Evolutionary conservation across 2,113 vertebrate species (phyloP), one percentile per base, ranked within the genome.

Genomic region (Ploceus nigricollis): DNA sequence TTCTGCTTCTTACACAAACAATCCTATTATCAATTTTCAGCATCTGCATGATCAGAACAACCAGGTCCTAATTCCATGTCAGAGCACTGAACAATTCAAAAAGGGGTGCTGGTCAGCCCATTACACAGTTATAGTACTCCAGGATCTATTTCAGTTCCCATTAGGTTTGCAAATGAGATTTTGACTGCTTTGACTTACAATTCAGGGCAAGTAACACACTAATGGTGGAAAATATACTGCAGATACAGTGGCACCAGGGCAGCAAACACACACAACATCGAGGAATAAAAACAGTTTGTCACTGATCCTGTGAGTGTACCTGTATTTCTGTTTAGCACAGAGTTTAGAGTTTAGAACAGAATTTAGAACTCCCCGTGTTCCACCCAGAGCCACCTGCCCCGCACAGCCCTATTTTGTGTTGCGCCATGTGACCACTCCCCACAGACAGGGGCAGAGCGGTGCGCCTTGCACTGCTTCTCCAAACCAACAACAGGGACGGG

Each of bases 41-140:
- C 44, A 65, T 72, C 63, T 42, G 45, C n/a, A 39, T 20, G 33
- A 93, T 71, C 70, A 48, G 48, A 94, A 87, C 0, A 1, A 69
- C 45, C 31, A 30, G 24, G 6, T 69, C 17, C 42, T 65, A 50
- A 44, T 91, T 77, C 65, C 48, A 50, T 13, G 18, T 82, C 57
- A 95, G 44, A 84, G 53, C 44, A 66, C 35, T 70, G 56, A 72
- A 57, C 56, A 91, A 73, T 17, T 37, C 15, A 39, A 68, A 89
- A 68, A 5, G 0, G 0, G 0, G 39, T 33, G 20, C 25, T 0
- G 0, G 42, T n/a, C 58, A 82, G n/a, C 66, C 48, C 54, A 4
- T 70, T 57, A 51, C 1, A 0, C 42, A 91, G 50, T 77, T 50
- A 70, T 0, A 51, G 63, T n/a, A 45, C 68, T 66, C 45, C 51